phyloP scores from a whole-genome alignment of 2,113 vertebrate species.

The Ceuthmochares aereus region DNA sequence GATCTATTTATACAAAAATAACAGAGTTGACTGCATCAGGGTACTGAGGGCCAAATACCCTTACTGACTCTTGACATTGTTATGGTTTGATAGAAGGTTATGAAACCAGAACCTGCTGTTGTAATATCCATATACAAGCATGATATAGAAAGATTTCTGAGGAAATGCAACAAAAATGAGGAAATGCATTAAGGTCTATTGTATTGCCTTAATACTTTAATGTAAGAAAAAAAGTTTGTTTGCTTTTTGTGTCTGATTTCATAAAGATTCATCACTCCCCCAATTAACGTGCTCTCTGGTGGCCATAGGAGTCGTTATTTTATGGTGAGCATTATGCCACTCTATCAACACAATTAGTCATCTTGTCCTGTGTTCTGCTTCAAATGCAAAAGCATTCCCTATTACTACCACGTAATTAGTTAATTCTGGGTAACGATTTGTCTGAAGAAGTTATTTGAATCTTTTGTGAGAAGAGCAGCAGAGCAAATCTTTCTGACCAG shows the following conservation, averaged over 20 bases:
- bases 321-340: not conserved
- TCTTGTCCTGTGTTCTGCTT: not conserved
- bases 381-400: not conserved
- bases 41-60: not conserved
- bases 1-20: not conserved
- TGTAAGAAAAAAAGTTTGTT: not conserved
- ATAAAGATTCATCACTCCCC: not conserved
- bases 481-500: not conserved
- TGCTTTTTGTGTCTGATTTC: not conserved
- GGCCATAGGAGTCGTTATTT: not conserved
- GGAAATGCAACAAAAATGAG: not conserved
- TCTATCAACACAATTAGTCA: slow-evolving; percentile 4
- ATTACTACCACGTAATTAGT: not conserved
- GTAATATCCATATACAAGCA: not conserved
- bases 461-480: not conserved
- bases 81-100: not conserved
- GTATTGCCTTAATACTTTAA: not conserved
- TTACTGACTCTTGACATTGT: not conserved
- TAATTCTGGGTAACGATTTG: not conserved
- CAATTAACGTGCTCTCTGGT: not conserved
- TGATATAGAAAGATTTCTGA: not conserved
- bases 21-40: not conserved
- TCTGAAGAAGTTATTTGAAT: not conserved
- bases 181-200: not conserved
- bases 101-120: not conserved